Evolutionary conservation across 1,140 invertebrate genomes (phyloP).

Genomic region (Lordiphosa clarofinis): DNA sequence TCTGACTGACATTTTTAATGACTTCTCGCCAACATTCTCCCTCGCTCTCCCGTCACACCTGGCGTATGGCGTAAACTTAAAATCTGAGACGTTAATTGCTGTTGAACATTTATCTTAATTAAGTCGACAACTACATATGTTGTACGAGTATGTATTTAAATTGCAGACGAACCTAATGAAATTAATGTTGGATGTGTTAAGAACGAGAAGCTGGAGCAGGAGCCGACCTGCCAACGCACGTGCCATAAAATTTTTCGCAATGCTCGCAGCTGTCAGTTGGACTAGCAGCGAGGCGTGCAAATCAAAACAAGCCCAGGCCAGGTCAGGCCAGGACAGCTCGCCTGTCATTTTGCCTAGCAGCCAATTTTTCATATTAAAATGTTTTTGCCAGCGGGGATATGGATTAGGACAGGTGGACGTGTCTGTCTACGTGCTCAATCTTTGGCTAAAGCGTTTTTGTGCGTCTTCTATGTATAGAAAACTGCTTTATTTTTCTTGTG

Average conservation of each 20-base stretch:
- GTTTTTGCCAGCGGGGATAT: constrained; percentile 15
- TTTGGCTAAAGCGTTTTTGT: constrained; percentile 4
- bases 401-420: constrained; percentile 11
- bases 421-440: constrained; percentile 22
- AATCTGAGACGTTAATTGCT: constrained; percentile 45
- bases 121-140: constrained; percentile 12
- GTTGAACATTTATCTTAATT: constrained; percentile 48
- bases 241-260: constrained; percentile 4
- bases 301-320: constrained; percentile 13
- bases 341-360: constrained; percentile 5
- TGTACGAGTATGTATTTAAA: neutral
- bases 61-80: constrained; percentile 22
- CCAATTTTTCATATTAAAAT: constrained; percentile 35
- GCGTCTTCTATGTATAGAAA: constrained; percentile 1
- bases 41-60: neutral
- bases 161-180: neutral
- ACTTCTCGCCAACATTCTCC: neutral
- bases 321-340: constrained; percentile 2
- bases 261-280: constrained; percentile 6
- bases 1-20: constrained; percentile 29
- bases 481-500: constrained; percentile 6
- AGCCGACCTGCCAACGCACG: neutral
- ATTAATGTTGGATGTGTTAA: neutral
- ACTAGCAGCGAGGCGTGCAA: constrained; percentile 11
- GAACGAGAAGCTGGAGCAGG: neutral